Base-by-base conservation (phyloP, 2,113 vertebrate species). In the Python bivittatus region DNA sequence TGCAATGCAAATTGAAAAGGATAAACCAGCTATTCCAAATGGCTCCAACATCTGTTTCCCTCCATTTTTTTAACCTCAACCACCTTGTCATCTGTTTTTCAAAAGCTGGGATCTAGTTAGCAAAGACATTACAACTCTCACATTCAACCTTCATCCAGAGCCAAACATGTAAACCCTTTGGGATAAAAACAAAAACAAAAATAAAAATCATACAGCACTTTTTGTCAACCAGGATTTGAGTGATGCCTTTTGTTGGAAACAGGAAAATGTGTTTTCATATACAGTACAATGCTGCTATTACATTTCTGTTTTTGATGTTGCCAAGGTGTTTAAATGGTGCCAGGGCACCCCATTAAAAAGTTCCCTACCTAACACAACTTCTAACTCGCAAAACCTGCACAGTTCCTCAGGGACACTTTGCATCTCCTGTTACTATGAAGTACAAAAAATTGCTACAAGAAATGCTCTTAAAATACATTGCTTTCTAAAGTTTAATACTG, bases 51-150 rank as follows among this genome's bases (percentile, higher is more conserved):
- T 60, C 42, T 92, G 9, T 11, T 0, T 54, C 53, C 42, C 87
- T 0, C 0, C 48, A 48, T 48, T 48, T 79, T 90, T 22, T 90
- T 94, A 48, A 72, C 84, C 88, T 87, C 84, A 95, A 91, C 0
- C 0, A 58, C 68, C 86, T 89, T 0, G 72, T 54, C 0, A 56
- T 0, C 44, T 92, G 52, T 86, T 92, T 93, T 1, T 90, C 85
- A 44, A 10, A 94, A 91, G 42, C 6, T 0, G 20, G 93, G 20
- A 93, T 72, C 60, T 91, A 60, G 90, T 93, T 94, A 38, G 56
- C 17, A 92, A 23, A 92, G 4, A 94, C 79, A 90, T 84, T 61
- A 86, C 57, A 92, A 86, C 13, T 25, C 60, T 8, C 0, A 0
- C 22, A 58, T 56, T 60, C 90, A 90, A 88, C 58, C 1, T 3